phyloP scores from a whole-genome alignment of 2,113 vertebrate species.

The Actinemys pallida region DNA sequence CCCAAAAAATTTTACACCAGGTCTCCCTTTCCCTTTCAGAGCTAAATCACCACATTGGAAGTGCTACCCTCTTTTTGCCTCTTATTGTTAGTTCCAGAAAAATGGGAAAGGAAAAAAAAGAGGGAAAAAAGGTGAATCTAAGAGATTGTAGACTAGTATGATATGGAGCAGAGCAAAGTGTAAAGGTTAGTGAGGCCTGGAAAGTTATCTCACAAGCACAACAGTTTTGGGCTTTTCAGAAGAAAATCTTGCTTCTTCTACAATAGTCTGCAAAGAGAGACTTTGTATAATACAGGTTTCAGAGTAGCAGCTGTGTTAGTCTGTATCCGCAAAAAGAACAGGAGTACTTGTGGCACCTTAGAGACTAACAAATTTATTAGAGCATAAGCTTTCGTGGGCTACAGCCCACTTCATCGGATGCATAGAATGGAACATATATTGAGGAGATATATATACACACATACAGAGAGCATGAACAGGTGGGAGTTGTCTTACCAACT shows the following conservation, averaged over 20 bases:
- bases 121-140: neutral
- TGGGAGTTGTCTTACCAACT: too few species aligned
- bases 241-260: neutral
- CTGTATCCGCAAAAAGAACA: too few species aligned
- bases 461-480: too few species aligned
- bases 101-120: neutral
- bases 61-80: neutral
- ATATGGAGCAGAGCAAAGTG: neutral
- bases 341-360: too few species aligned
- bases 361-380: too few species aligned
- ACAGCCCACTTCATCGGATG: too few species aligned
- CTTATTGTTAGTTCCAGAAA: neutral
- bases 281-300: neutral
- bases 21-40: neutral
- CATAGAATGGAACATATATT: too few species aligned
- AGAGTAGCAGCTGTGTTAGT: too few species aligned
- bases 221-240: neutral
- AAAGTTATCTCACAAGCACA: neutral
- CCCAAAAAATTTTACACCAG: neutral
- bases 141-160: neutral
- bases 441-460: too few species aligned
- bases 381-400: too few species aligned
- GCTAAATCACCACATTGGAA: conserved; percentile 32
- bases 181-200: neutral
- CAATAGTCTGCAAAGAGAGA: neutral